phyloP scores from a whole-genome alignment of 2,797 vertebrate species.

The Thaleichthys pacificus region DNA sequence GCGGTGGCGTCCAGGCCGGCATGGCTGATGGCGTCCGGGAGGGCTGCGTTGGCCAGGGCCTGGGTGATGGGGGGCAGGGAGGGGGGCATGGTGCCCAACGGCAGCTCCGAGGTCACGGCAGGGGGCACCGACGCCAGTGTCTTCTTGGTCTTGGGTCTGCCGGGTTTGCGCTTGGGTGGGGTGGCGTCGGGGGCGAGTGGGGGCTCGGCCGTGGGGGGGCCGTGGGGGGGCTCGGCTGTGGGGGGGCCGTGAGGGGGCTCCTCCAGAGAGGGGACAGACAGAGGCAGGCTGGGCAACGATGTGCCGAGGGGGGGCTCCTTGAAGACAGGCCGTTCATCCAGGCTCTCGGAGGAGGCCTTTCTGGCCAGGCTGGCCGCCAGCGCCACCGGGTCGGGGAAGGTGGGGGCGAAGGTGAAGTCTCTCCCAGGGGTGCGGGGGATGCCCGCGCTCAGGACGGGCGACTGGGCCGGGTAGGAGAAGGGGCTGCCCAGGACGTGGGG shows the following conservation, averaged over 20 bases:
- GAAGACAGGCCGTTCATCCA: not conserved
- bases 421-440: constrained; percentile 93
- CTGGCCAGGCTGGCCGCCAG: constrained; percentile 67
- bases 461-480: constrained; percentile 94
- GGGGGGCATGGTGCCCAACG: constrained; percentile 54
- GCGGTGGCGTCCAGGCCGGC: constrained; percentile 27
- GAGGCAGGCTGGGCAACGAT: not conserved
- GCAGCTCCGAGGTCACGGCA: constrained; percentile 74
- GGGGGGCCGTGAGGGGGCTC: constrained; percentile 4
- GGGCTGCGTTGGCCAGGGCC: constrained; percentile 41
- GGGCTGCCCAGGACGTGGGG: constrained; percentile 92
- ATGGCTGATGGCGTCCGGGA: constrained; percentile 51
- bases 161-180: constrained; percentile 82
- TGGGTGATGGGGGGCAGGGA: constrained; percentile 65
- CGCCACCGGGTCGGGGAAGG: constrained; percentile 87
- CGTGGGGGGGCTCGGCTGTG: constrained; percentile 26
- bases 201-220: constrained; percentile 46
- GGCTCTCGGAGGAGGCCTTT: not conserved
- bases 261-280: not conserved
- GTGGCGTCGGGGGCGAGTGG: constrained; percentile 72
- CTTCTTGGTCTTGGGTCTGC: constrained; percentile 80
- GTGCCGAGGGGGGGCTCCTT: not conserved
- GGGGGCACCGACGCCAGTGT: constrained; percentile 61
- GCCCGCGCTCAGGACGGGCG: constrained; percentile 85
- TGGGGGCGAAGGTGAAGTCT: constrained; percentile 93